phyloP scores from a whole-genome alignment of 2,888 invertebrate species.

The Ectemnius lituratus region DNA sequence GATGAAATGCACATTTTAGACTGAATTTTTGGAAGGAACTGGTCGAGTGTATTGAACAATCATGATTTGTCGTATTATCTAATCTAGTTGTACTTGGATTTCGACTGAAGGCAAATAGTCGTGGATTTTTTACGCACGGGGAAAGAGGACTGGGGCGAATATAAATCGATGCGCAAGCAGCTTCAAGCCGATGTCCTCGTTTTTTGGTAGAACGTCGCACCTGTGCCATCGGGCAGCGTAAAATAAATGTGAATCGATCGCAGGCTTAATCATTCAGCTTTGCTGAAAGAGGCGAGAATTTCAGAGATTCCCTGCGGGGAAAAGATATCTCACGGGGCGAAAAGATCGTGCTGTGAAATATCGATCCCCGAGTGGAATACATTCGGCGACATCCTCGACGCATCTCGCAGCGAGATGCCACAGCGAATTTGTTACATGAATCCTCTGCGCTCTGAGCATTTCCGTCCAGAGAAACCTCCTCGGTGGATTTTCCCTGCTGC shows the following conservation, averaged over 20 bases:
- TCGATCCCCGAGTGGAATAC: neutral
- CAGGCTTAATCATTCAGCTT: constrained; percentile 61
- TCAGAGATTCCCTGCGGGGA: neutral
- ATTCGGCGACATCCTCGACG: neutral
- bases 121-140: neutral
- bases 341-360: constrained; percentile 31
- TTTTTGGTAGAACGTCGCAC: constrained; percentile 60
- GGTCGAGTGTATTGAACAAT: neutral
- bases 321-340: neutral
- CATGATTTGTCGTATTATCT: constrained; percentile 9
- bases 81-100: constrained; percentile 30
- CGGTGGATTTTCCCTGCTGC: too few species aligned
- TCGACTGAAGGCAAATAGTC: constrained; percentile 14
- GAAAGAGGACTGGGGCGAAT: constrained; percentile 24
- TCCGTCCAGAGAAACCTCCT: too few species aligned
- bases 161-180: constrained; percentile 63
- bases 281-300: constrained; percentile 51
- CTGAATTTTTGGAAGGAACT: neutral
- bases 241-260: constrained; percentile 66
- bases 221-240: constrained; percentile 53
- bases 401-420: too few species aligned
- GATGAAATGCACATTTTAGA: neutral
- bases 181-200: constrained; percentile 58
- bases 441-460: too few species aligned
- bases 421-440: too few species aligned